A percentile compares a stretch with the other conserved stretches of the same genome.
Evolutionary conservation across 2,888 invertebrate species (phyloP).

Genomic region (Pandemis heparana): DNA sequence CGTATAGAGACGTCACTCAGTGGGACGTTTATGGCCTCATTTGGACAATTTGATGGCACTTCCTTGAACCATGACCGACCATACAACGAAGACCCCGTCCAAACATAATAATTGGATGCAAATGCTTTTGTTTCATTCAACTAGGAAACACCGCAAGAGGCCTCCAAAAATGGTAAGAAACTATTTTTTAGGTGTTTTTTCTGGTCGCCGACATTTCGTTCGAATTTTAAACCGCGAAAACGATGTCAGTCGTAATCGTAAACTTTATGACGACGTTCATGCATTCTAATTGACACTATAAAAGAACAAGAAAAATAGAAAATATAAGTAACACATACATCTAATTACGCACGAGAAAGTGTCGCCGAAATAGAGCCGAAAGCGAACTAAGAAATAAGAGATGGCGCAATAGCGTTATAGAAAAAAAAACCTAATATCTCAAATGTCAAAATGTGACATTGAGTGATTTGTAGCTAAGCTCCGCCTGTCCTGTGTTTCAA

Average conservation of each 20-base stretch:
- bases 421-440: conserved; percentile 86
- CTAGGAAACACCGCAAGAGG: conserved; percentile 45
- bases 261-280: conserved; percentile 75
- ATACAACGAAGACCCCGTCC: conserved; percentile 54
- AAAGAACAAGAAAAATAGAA: conserved; percentile 23
- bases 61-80: conserved; percentile 74
- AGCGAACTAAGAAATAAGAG: conserved; percentile 70
- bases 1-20: conserved; percentile 75
- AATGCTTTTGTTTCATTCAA: conserved; percentile 33
- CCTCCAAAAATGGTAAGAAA: conserved; percentile 52
- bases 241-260: conserved; percentile 62
- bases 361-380: conserved; percentile 57
- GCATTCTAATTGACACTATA: conserved; percentile 67
- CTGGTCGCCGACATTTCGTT: conserved; percentile 58
- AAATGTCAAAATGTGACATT: conserved; percentile 87
- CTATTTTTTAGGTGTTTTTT: conserved; percentile 51
- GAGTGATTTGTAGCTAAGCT: conserved; percentile 87
- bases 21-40: conserved; percentile 78
- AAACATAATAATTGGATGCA: conserved; percentile 40
- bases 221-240: conserved; percentile 67
- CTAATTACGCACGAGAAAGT: conserved; percentile 46
- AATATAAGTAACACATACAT: conserved; percentile 7
- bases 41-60: conserved; percentile 75
- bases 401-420: conserved; percentile 83
- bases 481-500: conserved; percentile 87